Base-by-base conservation (phyloP, 30 jellyfish, hydroid and myxozoan species). In the Morbakka virulenta region DNA sequence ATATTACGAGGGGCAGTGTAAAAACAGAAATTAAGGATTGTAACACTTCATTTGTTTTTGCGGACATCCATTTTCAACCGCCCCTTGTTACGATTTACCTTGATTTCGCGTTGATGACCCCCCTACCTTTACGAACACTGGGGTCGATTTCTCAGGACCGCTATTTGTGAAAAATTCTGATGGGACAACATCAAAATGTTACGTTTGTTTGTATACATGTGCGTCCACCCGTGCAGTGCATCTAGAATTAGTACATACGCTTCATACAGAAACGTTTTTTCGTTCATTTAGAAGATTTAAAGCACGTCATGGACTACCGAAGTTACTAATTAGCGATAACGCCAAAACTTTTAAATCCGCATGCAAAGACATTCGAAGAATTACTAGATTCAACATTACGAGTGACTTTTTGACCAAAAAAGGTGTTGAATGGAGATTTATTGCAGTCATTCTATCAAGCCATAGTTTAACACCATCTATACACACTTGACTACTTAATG, bases 211-310 rank as follows among this genome's bases (percentile, higher is more conserved):
- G 25, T 68, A 28, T 68, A n/a, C n/a, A n/a, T n/a, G n/a, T n/a
- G n/a, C n/a, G n/a, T n/a, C n/a, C n/a, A n/a, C n/a, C n/a, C n/a
- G n/a, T n/a, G n/a, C n/a, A n/a, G n/a, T n/a, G n/a, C n/a, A n/a
- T n/a, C n/a, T n/a, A n/a, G n/a, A n/a, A n/a, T n/a, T n/a, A n/a
- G n/a, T n/a, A n/a, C n/a, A n/a, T n/a, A n/a, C n/a, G n/a, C n/a
- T n/a, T n/a, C 66, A 68, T 68, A 47, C 62, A 14, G 80, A 68
- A 28, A 26, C 80, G 47, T 68, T 28, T 68, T 28, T 68, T 12
- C 34, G 80, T 68, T 68, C 64, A 2, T 68, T 28, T 12, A 2
- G 80, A 68, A 28, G 80, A 32, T 68, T 68, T 68, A 35, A 64
- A 13, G 80, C 80, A 28, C 67, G 67, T 0, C 69, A 28, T 68